Evolutionary conservation across 2,888 invertebrate genomes (phyloP).

Genomic region (Apotomis turbidana): DNA sequence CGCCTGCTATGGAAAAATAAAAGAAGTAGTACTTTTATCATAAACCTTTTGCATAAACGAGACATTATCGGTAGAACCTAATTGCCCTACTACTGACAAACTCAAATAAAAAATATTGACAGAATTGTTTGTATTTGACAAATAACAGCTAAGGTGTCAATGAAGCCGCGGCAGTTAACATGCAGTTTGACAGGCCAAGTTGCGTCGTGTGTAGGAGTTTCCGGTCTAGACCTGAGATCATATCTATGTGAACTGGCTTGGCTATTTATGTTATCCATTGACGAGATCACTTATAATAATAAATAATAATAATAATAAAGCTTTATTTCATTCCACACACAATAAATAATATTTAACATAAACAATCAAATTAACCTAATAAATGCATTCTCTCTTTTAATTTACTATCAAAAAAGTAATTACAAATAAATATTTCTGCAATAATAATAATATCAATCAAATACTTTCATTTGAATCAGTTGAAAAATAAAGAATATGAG

Average conservation of each 20-base stretch:
- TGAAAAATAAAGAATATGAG: no score
- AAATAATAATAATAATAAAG: no score
- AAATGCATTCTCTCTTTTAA: no score
- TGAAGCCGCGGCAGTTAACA: slow-evolving; percentile 9
- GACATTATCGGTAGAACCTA: neutral
- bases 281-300: neutral
- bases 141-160: neutral
- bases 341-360: no score
- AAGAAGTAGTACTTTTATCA: neutral
- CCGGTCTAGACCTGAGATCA: neutral
- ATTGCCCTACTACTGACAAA: neutral
- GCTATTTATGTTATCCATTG: neutral
- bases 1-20: neutral
- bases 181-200: slow-evolving; percentile 9
- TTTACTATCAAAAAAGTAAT: no score
- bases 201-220: slow-evolving; percentile 9
- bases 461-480: no score
- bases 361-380: no score
- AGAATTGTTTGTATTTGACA: slow-evolving; percentile 6
- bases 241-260: neutral
- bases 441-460: no score
- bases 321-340: no score
- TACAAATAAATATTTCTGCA: no score
- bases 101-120: slow-evolving; percentile 3
- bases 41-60: neutral